A percentile compares a stretch with the other conserved stretches of the same genome.
phyloP scores from a whole-genome alignment of 2,888 invertebrate genomes.

The Lordiphosa andalusiaca region DNA sequence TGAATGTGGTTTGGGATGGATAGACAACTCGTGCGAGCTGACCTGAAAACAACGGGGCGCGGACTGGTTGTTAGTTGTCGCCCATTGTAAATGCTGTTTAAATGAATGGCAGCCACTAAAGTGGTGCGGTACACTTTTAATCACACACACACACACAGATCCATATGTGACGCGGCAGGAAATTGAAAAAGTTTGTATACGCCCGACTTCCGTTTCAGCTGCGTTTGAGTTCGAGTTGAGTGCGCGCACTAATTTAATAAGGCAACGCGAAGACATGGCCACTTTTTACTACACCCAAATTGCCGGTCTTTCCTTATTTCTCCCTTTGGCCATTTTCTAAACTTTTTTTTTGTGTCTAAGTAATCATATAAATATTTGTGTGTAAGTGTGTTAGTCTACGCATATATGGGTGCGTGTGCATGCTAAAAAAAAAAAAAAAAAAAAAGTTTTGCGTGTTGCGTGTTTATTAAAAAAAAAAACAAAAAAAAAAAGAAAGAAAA shows the following conservation, averaged over 20 bases:
- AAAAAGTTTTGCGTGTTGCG: conserved; percentile 54
- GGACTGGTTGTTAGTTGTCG: conserved; percentile 30
- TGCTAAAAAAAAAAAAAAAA: conserved; percentile 44
- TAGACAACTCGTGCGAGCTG: conserved; percentile 5
- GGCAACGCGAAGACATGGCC: conserved; percentile 55
- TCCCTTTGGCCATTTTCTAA: conserved; percentile 42
- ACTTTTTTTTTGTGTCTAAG: conserved; percentile 49
- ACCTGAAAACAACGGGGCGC: conserved; percentile 13
- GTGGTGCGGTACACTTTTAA: conserved; percentile 5
- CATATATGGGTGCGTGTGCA: conserved; percentile 19
- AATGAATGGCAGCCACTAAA: conserved; percentile 39
- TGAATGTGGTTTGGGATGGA: conserved; percentile 7
- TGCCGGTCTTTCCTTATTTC: conserved; percentile 23
- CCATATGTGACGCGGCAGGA: conserved; percentile 38
- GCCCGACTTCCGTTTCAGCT: conserved; percentile 60
- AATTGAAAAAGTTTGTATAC: conserved; percentile 70
- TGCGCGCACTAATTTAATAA: conserved; percentile 71
- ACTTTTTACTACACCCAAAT: conserved; percentile 50
- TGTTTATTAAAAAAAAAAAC: conserved; percentile 53
- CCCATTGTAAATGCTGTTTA: conserved; percentile 32
- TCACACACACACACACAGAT: conserved; percentile 18
- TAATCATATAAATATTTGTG: conserved; percentile 69
- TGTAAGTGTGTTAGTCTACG: conserved; percentile 39
- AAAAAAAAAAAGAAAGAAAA: conserved; percentile 10
- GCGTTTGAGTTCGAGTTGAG: conserved; percentile 44